These are phyloP conservation scores for Raphicerus campestris DNA, from an alignment of 2,113 vertebrate species.

Conservation along the genomic window DNA sequence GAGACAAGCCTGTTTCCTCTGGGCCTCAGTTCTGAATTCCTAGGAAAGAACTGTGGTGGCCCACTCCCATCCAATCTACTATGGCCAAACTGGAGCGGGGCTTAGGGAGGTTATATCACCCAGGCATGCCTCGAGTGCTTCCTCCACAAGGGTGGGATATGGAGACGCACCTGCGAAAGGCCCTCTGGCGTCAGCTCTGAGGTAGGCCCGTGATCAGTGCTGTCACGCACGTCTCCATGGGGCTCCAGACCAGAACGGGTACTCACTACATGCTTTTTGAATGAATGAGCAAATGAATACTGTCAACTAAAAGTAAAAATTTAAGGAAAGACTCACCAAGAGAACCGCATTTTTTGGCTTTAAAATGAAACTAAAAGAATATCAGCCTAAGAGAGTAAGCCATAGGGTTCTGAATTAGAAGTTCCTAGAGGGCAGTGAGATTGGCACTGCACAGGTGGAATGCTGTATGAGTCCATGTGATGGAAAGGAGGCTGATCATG, in stretches of 20 bases:
- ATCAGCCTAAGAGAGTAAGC: not conserved
- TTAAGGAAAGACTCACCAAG: not conserved
- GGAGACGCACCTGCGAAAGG: too few species aligned
- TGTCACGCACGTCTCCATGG: not conserved
- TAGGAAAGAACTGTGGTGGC: not conserved
- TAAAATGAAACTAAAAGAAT: constrained; percentile 11
- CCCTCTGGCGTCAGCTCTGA: not conserved
- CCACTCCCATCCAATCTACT: not conserved
- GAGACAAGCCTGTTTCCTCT: not conserved
- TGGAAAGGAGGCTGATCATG: not conserved
- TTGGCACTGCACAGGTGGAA: not conserved
- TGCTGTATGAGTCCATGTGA: fast-evolving
- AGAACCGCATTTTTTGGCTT: not conserved
- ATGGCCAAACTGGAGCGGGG: not conserved
- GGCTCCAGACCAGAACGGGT: fast-evolving
- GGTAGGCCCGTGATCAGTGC: fast-evolving
- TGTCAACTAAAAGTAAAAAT: not conserved
- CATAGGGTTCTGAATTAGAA: not conserved
- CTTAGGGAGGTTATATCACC: too few species aligned
- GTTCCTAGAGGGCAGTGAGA: constrained; percentile 16
- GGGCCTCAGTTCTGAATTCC: not conserved
- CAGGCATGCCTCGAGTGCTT: not conserved
- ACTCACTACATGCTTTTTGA: not conserved
- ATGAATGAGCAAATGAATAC: not conserved
- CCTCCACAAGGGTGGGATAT: too few species aligned